These are phyloP conservation scores for Synanthedon andrenaeformis DNA, from an alignment of 2,888 invertebrate genomes.

Conservation along the genomic window DNA sequence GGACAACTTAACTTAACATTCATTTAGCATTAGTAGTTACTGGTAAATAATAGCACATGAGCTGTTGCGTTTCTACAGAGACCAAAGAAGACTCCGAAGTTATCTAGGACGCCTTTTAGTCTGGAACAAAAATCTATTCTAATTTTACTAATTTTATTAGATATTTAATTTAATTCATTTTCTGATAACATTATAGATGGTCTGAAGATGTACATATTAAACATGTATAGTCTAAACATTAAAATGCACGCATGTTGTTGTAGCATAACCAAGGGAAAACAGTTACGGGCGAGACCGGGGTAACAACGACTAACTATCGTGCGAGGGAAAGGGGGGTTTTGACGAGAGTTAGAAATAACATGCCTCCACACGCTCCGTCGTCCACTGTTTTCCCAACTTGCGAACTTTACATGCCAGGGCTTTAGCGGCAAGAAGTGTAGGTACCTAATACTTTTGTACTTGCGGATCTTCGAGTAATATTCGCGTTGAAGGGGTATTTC, in stretches of 20 bases:
- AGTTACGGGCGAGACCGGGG: constrained; percentile 26
- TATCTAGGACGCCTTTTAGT: too few species aligned
- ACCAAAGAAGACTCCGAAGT: too few species aligned
- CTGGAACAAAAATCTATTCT: too few species aligned
- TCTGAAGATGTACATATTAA: too few species aligned
- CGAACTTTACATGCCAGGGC: constrained; percentile 15
- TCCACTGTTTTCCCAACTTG: constrained; percentile 31
- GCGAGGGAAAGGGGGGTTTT: constrained; percentile 7
- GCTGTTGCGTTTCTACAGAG: too few species aligned
- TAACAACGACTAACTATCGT: constrained; percentile 11
- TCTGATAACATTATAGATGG: too few species aligned
- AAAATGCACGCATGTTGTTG: constrained; percentile 23
- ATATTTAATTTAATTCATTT: too few species aligned
- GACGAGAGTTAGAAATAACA: constrained; percentile 29
- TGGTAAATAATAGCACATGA: too few species aligned
- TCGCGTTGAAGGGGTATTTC: not conserved
- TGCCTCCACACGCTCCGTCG: constrained; percentile 19
- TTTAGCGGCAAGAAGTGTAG: not conserved
- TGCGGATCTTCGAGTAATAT: not conserved
- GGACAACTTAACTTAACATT: too few species aligned
- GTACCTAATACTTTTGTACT: not conserved
- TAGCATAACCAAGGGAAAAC: constrained; percentile 27
- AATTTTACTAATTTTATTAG: too few species aligned
- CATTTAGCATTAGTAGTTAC: too few species aligned
- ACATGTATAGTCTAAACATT: not conserved